These are phyloP conservation scores for Catharus minimus DNA, from an alignment of 2,113 vertebrate genomes.

Conservation along the genomic window DNA sequence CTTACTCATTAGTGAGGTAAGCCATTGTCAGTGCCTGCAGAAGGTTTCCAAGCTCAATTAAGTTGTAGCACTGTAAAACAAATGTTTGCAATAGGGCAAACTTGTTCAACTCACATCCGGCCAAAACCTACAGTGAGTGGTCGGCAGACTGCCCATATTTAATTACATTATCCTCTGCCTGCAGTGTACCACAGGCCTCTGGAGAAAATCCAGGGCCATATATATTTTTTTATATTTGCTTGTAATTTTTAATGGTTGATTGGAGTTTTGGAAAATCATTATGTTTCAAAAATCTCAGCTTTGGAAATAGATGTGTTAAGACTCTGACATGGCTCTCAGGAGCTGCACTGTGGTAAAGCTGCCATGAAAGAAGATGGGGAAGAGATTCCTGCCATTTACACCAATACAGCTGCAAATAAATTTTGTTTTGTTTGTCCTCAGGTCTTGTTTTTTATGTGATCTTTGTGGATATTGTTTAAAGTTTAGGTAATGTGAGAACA, in stretches of 20 bases:
- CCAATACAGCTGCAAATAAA: neutral
- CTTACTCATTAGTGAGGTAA: neutral
- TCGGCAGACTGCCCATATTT: neutral
- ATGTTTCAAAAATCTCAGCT: neutral
- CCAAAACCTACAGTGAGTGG: neutral
- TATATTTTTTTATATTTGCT: slow-evolving; percentile 57
- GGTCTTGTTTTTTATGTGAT: neutral
- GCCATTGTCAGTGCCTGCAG: neutral
- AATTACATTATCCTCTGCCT: slow-evolving; percentile 20
- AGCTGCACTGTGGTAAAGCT: neutral
- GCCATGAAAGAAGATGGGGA: neutral
- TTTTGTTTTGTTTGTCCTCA: neutral
- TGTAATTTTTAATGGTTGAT: slow-evolving; percentile 42
- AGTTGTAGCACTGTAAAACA: slow-evolving; percentile 33
- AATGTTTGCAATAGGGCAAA: slow-evolving; percentile 40
- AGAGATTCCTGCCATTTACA: neutral
- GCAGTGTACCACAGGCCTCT: slow-evolving; percentile 30
- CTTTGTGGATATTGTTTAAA: neutral
- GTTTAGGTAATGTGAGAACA: neutral
- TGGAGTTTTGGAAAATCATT: slow-evolving; percentile 26
- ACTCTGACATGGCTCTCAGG: neutral
- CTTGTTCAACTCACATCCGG: slow-evolving; percentile 24
- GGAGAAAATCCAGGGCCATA: slow-evolving; percentile 39
- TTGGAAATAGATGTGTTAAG: slow-evolving; percentile 23
- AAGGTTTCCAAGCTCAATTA: slow-evolving; percentile 31